A percentile compares a stretch with the other conserved stretches of the same genome.
These are phyloP conservation scores for Amiota minor DNA, from an alignment of 2,888 invertebrate genomes.

Conservation along the genomic window DNA sequence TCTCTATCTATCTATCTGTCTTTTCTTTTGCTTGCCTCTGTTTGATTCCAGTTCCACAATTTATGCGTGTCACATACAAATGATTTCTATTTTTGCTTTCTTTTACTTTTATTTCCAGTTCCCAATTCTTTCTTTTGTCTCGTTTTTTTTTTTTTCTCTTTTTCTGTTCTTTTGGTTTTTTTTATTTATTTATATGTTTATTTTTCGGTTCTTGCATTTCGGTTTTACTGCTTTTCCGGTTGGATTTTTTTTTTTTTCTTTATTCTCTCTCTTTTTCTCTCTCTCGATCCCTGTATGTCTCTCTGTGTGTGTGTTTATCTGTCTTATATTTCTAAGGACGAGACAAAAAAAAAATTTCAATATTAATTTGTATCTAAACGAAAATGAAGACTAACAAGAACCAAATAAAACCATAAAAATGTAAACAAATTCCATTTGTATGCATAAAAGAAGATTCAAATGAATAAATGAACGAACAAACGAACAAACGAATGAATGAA, in stretches of 20 bases:
- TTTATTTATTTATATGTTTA: neutral
- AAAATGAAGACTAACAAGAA: neutral
- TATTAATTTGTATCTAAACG: conserved; percentile 13
- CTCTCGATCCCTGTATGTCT: neutral
- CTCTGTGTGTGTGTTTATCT: neutral
- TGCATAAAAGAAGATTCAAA: neutral
- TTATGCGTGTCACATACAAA: conserved; percentile 27
- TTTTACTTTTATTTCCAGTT: conserved; percentile 3
- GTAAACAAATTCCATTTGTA: conserved; percentile 4
- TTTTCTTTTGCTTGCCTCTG: neutral
- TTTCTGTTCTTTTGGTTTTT: neutral
- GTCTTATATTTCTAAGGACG: neutral
- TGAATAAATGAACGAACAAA: neutral
- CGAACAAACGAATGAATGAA: neutral
- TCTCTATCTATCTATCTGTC: neutral
- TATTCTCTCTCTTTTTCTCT: neutral
- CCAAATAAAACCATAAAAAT: neutral
- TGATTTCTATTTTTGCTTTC: conserved; percentile 14
- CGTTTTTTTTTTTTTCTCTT: neutral
- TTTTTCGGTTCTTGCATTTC: neutral
- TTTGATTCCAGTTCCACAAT: neutral
- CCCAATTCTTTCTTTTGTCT: neutral
- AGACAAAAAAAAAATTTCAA: conserved; percentile 11
- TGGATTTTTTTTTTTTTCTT: neutral
- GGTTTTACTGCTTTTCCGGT: neutral